A percentile compares a stretch with the other conserved stretches of the same genome.
These are phyloP conservation scores for Coreoperca whiteheadi DNA, from an alignment of 2,113 vertebrate species.

Conservation along the genomic window DNA sequence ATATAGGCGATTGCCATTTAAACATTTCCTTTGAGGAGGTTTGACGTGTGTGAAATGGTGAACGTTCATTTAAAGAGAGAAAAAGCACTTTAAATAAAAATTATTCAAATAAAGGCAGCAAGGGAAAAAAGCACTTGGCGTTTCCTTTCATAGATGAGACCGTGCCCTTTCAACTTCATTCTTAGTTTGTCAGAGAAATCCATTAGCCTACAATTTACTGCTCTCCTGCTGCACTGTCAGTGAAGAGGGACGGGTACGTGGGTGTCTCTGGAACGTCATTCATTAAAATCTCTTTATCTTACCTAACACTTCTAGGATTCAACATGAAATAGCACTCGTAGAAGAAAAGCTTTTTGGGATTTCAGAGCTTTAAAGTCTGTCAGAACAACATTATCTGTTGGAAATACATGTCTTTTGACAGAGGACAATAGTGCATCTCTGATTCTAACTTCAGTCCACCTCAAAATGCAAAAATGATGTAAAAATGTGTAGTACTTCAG, in stretches of 20 bases:
- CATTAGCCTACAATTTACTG: constrained; percentile 65
- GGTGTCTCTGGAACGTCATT: constrained; percentile 52
- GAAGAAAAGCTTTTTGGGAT: constrained; percentile 31
- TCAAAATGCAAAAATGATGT: background rate
- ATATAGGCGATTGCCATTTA: background rate
- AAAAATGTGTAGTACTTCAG: background rate
- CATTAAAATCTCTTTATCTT: constrained; percentile 72
- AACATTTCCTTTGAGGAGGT: background rate
- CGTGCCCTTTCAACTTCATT: constrained; percentile 48
- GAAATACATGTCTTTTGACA: background rate
- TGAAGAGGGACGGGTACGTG: constrained; percentile 42
- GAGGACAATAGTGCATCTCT: background rate
- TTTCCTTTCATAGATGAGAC: constrained; percentile 42
- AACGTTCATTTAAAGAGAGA: constrained; percentile 9
- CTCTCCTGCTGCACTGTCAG: constrained; percentile 44
- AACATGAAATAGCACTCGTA: constrained; percentile 39
- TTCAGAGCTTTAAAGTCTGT: constrained; percentile 45
- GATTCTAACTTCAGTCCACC: background rate
- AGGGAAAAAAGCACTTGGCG: constrained; percentile 29
- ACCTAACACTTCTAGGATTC: constrained; percentile 56
- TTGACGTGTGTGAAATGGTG: background rate
- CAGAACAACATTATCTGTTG: constrained; percentile 6
- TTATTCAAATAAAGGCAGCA: constrained; percentile 1
- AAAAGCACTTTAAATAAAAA: constrained; percentile 14
- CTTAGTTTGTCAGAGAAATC: constrained; percentile 55